Conservation (phyloP, 2,797 vertebrate species). For the Sebastes cheni region DNA sequence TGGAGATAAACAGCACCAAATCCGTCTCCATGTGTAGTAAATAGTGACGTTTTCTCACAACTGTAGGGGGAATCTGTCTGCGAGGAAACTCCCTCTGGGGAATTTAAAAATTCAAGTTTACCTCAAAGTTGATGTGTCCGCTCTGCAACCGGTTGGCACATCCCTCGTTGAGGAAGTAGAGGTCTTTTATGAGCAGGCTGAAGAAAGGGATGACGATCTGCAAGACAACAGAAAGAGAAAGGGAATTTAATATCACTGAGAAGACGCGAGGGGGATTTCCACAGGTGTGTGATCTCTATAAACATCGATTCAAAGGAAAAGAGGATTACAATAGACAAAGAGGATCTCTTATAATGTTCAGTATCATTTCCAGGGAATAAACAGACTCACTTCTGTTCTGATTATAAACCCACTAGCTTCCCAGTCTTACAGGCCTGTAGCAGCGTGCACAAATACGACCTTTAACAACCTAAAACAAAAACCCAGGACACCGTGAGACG, state of each 20-base stretch:
- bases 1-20: slow-evolving; percentile 12
- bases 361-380: not conserved
- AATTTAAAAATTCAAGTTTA: slow-evolving; percentile 60
- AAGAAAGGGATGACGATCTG: slow-evolving; percentile 98
- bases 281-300: not conserved
- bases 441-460: not conserved
- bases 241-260: not conserved
- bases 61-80: not conserved
- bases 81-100: slow-evolving; percentile 5
- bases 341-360: not conserved
- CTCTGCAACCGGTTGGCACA: slow-evolving; percentile 90
- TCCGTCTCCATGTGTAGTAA: slow-evolving; percentile 29
- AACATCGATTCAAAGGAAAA: not conserved
- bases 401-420: not conserved
- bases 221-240: slow-evolving; percentile 39
- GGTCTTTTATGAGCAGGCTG: slow-evolving; percentile 95
- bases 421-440: not conserved
- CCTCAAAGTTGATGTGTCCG: slow-evolving; percentile 94
- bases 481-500: not conserved
- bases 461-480: not conserved
- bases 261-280: not conserved
- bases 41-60: not conserved
- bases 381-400: not conserved
- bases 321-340: not conserved
- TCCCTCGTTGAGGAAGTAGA: slow-evolving; percentile 97